A percentile compares a stretch with the other conserved stretches of the same genome.
phyloP scores from a whole-genome alignment of 2,888 invertebrate species.

The Micoletzkya japonica region DNA sequence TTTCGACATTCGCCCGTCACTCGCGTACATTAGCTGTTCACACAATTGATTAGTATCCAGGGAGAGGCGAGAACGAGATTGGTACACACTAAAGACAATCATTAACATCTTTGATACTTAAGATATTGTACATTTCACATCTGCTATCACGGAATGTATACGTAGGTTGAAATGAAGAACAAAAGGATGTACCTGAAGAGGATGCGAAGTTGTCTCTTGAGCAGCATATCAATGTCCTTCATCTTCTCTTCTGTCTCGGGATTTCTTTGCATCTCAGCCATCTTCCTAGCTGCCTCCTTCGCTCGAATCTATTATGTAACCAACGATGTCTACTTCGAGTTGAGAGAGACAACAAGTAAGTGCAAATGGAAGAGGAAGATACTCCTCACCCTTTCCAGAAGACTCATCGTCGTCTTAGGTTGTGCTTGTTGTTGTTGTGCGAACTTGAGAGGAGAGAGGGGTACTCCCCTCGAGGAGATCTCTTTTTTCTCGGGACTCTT shows the following conservation, averaged over 20 bases:
- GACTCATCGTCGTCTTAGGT: constrained; percentile 19
- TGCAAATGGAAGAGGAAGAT: not conserved
- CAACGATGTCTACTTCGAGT: not conserved
- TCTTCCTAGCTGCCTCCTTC: constrained; percentile 31
- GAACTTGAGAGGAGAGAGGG: constrained; percentile 33
- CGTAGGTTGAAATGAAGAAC: not conserved
- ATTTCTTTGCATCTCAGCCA: constrained; percentile 24
- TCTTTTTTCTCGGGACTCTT: constrained; percentile 24
- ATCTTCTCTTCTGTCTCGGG: constrained; percentile 29
- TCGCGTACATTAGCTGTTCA: not conserved
- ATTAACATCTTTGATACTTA: not conserved
- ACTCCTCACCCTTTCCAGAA: constrained; percentile 30
- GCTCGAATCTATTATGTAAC: constrained; percentile 31
- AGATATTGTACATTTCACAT: not conserved
- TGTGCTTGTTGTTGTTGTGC: constrained; percentile 20
- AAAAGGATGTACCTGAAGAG: constrained; percentile 1
- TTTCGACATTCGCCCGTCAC: not conserved
- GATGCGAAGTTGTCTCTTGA: not conserved
- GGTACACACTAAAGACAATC: constrained; percentile 1
- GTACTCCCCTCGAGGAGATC: constrained; percentile 26
- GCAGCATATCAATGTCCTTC: not conserved
- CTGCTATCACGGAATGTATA: not conserved
- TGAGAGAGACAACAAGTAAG: not conserved
- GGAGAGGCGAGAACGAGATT: not conserved
- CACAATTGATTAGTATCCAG: not conserved